Base-by-base conservation (phyloP, 2,797 vertebrate genomes). In the Leptatherina wallacei region DNA sequence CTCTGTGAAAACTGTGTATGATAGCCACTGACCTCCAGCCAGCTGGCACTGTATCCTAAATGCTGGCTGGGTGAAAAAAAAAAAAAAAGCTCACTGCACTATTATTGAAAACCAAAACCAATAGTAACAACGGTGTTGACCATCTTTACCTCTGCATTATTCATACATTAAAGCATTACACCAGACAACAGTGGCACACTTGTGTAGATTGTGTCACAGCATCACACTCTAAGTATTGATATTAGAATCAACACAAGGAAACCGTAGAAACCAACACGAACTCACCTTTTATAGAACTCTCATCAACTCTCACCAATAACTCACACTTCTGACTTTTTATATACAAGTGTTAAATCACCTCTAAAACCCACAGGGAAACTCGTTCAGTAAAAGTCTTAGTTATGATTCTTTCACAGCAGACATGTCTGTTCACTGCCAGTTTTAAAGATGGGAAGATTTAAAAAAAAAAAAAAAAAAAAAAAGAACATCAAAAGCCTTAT, bases 91-190 rank as follows among this genome's bases (percentile, higher is more conserved):
- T 78, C 79, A 82, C 87, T 91, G 90, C 91, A 92, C 90, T 92
- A 88, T 82, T 83, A 71, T 81, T 83, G 62, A 84, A 90, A 89
- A 91, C 88, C 89, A 93, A 92, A 93, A 91, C 71, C 69, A 82
- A 36, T 83, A 71, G 58, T 73, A 73, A 84, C 73, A 77, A 72
- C 44, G 11, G 83, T 77, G 87, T 87, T 61, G 64, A 65, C 71
- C 82, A 80, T 83, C 80, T 75, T 89, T 91, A 92, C 88, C 90
- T 92, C 88, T 86, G 88, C 89, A 88, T 90, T 75, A 63, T 78
- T 81, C 83, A 66, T 69, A 74, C 75, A n/a, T 82, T 36, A 35
- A 42, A 47, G 75, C 86, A 55, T 27, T 69, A 52, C 64, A 4
- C 80, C 74, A 62, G 78, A 72, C 38, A 33, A 49, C 20, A 40